Conservation (phyloP, 2,888 invertebrate species). For the Drosophila parthenogenetica region DNA sequence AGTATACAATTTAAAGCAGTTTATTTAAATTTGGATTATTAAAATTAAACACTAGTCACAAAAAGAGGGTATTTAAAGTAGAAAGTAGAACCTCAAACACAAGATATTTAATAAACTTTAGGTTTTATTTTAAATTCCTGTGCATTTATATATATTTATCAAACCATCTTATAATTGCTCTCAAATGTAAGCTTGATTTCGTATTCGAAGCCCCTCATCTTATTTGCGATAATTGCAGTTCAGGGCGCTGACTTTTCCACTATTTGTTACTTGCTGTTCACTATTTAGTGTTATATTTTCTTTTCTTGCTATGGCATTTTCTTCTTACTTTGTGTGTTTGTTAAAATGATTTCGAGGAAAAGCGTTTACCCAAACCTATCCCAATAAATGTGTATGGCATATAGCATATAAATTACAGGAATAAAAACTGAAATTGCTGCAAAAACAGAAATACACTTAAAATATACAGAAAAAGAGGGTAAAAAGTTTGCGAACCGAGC, state of each 20-base stretch:
- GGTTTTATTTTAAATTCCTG: background rate
- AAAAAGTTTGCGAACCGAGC: constrained; percentile 12
- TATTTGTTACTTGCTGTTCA: constrained; percentile 16
- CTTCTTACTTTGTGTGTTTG: constrained; percentile 7
- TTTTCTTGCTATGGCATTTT: constrained; percentile 7
- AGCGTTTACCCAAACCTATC: constrained; percentile 72
- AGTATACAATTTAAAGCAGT: background rate
- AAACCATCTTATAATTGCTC: constrained; percentile 54
- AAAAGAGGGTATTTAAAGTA: too few species aligned
- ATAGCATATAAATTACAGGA: constrained; percentile 73
- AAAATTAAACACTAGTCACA: background rate
- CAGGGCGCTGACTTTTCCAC: constrained; percentile 24
- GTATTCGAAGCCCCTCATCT: constrained; percentile 35
- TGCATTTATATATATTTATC: constrained; percentile 29
- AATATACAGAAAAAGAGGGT: constrained; percentile 47
- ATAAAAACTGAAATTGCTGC: constrained; percentile 78
- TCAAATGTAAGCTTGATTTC: constrained; percentile 33
- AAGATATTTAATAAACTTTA: background rate
- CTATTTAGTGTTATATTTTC: constrained; percentile 23
- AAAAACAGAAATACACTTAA: constrained; percentile 76
- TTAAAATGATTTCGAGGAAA: constrained; percentile 56
- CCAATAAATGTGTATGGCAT: constrained; percentile 61
- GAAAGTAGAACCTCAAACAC: background rate
- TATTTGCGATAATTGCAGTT: constrained; percentile 58
- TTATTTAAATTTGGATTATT: constrained; percentile 1